A percentile compares a stretch with the other conserved stretches of the same genome.
phyloP scores from a whole-genome alignment of 2,797 vertebrate genomes.

The Buphagus erythrorhynchus region DNA sequence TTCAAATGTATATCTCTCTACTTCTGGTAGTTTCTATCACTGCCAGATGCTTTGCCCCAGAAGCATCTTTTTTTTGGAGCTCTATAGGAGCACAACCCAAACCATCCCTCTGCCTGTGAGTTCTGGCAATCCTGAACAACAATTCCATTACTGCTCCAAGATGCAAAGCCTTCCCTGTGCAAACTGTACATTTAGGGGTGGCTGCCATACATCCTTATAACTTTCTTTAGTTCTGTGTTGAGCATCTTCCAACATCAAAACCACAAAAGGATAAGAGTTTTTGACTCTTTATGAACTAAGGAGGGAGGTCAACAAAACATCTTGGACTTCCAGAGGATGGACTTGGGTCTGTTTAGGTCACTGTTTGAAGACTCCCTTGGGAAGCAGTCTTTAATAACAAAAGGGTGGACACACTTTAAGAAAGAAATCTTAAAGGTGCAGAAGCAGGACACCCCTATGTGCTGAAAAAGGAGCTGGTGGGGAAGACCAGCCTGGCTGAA shows the following conservation, averaged over 20 bases:
- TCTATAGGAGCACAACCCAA: neutral
- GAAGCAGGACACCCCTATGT: neutral
- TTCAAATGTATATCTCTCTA: neutral
- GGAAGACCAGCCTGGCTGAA: neutral
- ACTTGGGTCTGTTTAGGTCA: neutral
- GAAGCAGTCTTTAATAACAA: neutral
- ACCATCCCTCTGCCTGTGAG: neutral
- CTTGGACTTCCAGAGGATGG: neutral
- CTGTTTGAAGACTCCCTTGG: neutral
- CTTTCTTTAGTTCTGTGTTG: neutral
- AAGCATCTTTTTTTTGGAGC: neutral
- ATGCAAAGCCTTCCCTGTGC: neutral
- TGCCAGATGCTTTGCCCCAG: neutral
- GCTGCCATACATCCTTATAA: neutral
- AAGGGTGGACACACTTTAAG: neutral
- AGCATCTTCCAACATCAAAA: neutral
- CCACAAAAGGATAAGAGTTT: fast-evolving
- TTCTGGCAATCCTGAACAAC: neutral
- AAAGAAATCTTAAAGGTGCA: neutral
- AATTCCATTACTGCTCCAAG: neutral
- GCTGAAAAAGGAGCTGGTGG: neutral
- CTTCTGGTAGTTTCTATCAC: neutral
- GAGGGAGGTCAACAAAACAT: neutral
- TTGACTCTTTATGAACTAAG: neutral
- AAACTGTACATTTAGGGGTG: neutral